Conservation (phyloP, 2,797 vertebrate genomes). For the Typhlichthys eigenmanni region DNA sequence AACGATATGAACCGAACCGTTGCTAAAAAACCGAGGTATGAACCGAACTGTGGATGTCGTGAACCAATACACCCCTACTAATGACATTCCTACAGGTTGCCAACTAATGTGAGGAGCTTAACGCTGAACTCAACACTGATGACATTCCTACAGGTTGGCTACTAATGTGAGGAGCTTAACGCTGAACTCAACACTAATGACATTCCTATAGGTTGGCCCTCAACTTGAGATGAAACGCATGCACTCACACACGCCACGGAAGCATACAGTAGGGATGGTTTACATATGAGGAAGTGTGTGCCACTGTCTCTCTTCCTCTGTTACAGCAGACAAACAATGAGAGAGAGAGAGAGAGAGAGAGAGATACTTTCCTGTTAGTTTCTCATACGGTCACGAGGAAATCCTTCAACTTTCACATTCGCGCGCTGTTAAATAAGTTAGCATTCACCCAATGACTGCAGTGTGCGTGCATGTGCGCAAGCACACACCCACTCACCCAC, state of each 20-base stretch:
- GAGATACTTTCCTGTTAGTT: not conserved
- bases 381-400: not conserved
- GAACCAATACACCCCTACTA: too few relatives aligned
- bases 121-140: not conserved
- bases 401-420: not conserved
- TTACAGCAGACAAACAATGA: conserved; percentile 42
- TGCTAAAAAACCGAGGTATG: too few relatives aligned
- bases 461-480: not conserved
- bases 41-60: too few relatives aligned
- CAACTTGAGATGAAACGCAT: conserved; percentile 21
- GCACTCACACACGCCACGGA: conserved; percentile 24
- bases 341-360: conserved; percentile 8
- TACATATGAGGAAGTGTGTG: conserved; percentile 61
- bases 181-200: conserved; percentile 31
- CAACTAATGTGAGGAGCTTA: not conserved
- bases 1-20: too few relatives aligned
- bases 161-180: not conserved
- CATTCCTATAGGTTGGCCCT: conserved; percentile 35
- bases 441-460: conserved; percentile 23
- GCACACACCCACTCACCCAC: conserved; percentile 7
- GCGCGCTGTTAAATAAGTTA: conserved; percentile 40
- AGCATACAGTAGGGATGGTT: conserved; percentile 17
- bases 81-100: too few relatives aligned
- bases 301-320: conserved; percentile 44
- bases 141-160: too few relatives aligned